Conservation (phyloP, 2,113 vertebrate genomes). For the Otis tarda region DNA sequence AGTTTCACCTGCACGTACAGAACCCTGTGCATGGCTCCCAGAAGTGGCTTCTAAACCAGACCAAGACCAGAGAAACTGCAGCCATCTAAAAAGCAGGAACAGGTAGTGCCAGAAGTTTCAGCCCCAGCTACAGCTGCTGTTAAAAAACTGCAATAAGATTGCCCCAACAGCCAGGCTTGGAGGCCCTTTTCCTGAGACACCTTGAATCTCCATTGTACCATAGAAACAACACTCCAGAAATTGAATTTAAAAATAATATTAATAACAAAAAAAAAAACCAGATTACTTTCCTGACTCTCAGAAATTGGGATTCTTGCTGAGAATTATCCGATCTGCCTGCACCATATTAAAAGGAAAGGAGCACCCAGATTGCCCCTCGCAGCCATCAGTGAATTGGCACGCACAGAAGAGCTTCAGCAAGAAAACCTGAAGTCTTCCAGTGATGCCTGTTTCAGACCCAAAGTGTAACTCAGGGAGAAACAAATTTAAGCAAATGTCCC, state of each 20-base stretch:
- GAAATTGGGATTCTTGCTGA: background rate
- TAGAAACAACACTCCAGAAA: background rate
- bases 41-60: background rate
- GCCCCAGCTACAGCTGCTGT: background rate
- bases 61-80: background rate
- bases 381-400: background rate
- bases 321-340: background rate
- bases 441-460: background rate
- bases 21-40: background rate
- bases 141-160: background rate
- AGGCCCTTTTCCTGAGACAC: background rate
- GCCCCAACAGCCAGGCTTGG: background rate
- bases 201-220: background rate
- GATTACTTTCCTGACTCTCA: background rate
- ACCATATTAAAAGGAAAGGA: background rate
- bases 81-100: background rate
- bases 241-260: background rate
- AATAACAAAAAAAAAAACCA: background rate
- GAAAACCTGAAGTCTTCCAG: background rate
- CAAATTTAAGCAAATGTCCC: background rate
- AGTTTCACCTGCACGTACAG: background rate
- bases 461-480: background rate
- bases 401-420: background rate
- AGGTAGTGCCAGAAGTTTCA: background rate
- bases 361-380: fast-evolving